phyloP scores from a whole-genome alignment of 2,888 invertebrate species.

The Coelopa pilipes region DNA sequence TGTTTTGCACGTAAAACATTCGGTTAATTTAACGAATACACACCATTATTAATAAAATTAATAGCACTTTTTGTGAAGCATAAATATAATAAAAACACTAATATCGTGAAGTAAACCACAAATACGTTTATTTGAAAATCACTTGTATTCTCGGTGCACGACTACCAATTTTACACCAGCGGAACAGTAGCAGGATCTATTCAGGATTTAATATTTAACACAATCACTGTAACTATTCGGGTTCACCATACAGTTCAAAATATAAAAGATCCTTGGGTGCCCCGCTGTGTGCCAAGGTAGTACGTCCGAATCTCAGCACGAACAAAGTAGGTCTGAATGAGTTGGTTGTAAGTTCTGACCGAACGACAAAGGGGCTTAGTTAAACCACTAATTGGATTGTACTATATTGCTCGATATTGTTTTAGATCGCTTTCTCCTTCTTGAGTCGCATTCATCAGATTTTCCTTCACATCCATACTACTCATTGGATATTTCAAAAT shows the following conservation, averaged over 20 bases:
- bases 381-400: constrained; percentile 64
- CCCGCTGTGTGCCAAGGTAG: constrained; percentile 49
- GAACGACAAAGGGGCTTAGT: constrained; percentile 47
- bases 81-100: no score
- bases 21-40: constrained; percentile 47
- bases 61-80: neutral
- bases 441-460: neutral
- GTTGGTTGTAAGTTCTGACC: constrained; percentile 51
- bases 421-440: constrained; percentile 42
- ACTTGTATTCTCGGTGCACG: no score
- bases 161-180: neutral
- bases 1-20: neutral
- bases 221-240: constrained; percentile 27
- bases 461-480: neutral
- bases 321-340: constrained; percentile 62
- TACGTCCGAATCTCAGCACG: constrained; percentile 65
- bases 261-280: constrained; percentile 34
- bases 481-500: neutral
- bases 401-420: constrained; percentile 54
- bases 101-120: no score
- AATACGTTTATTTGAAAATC: no score
- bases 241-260: neutral
- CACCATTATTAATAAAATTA: constrained; percentile 54
- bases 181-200: constrained; percentile 8
- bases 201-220: neutral